phyloP scores from a whole-genome alignment of 53 echinoderm and acorn worm genomes.

The Mesocentrotus franciscanus region DNA sequence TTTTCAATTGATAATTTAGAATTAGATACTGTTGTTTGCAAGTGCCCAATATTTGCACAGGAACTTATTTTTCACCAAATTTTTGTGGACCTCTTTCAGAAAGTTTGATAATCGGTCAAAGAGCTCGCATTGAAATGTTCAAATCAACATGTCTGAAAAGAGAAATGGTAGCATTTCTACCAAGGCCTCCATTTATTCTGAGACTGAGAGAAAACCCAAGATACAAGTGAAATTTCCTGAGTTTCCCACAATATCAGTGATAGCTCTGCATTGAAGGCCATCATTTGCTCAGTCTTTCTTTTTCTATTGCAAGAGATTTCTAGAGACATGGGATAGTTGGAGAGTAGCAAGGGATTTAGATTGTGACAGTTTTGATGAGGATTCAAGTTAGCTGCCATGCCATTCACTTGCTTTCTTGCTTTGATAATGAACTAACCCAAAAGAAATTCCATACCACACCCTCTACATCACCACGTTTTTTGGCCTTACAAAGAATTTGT shows the following conservation, averaged over 20 bases:
- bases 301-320: neutral
- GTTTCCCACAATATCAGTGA: conserved; percentile 44
- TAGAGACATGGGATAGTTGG: conserved; percentile 27
- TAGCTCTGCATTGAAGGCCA: conserved; percentile 9
- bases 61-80: conserved; percentile 65
- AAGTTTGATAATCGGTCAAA: conserved; percentile 57
- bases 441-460: neutral
- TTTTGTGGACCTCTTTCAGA: conserved; percentile 53
- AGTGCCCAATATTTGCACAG: conserved; percentile 64
- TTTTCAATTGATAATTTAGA: conserved; percentile 69
- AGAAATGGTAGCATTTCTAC: conserved; percentile 35
- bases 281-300: neutral
- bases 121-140: conserved; percentile 49
- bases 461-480: neutral
- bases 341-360: conserved; percentile 22
- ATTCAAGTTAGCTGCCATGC: neutral
- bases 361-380: neutral
- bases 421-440: neutral
- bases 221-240: neutral
- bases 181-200: neutral
- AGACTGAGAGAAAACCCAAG: neutral
- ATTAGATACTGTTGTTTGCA: conserved; percentile 70
- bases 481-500: neutral
- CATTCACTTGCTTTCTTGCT: neutral
- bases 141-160: conserved; percentile 47